These are phyloP conservation scores for Nilaparvata lugens DNA, from an alignment of 1,140 invertebrate genomes.

Conservation along the genomic window DNA sequence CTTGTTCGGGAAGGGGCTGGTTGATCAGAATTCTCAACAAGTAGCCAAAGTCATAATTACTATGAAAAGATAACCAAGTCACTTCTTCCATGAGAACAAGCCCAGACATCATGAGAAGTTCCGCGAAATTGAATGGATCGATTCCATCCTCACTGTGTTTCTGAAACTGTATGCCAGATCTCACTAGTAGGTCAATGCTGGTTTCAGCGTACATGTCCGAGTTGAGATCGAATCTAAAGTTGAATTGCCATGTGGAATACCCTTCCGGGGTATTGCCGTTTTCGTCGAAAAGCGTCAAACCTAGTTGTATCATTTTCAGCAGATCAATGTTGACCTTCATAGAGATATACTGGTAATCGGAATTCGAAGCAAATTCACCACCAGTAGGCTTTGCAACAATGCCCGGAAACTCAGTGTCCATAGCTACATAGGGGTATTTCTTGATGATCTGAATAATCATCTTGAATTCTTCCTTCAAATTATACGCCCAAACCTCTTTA, in stretches of 20 bases:
- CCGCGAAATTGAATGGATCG: constrained; percentile 51
- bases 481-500: constrained; percentile 91
- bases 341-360: too few species aligned
- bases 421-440: constrained; percentile 94
- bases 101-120: constrained; percentile 54
- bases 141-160: constrained; percentile 54
- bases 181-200: constrained; percentile 49
- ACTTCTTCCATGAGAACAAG: constrained; percentile 50
- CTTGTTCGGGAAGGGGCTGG: constrained; percentile 43
- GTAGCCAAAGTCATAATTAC: constrained; percentile 62
- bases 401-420: constrained; percentile 99
- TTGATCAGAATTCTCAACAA: constrained; percentile 48
- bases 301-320: constrained; percentile 52
- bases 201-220: constrained; percentile 59
- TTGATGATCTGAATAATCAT: constrained; percentile 85
- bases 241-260: constrained; percentile 51
- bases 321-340: constrained; percentile 51
- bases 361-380: constrained; percentile 35
- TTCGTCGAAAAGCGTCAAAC: constrained; percentile 48
- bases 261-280: constrained; percentile 41
- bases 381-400: constrained; percentile 94
- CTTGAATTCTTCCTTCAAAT: constrained; percentile 92
- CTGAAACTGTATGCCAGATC: constrained; percentile 53
- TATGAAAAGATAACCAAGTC: constrained; percentile 57
- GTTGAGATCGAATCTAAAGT: constrained; percentile 45